A percentile compares a stretch with the other conserved stretches of the same genome.
Conservation (phyloP, 2,888 invertebrate genomes). For the Caenorhabditis sp. region DNA sequence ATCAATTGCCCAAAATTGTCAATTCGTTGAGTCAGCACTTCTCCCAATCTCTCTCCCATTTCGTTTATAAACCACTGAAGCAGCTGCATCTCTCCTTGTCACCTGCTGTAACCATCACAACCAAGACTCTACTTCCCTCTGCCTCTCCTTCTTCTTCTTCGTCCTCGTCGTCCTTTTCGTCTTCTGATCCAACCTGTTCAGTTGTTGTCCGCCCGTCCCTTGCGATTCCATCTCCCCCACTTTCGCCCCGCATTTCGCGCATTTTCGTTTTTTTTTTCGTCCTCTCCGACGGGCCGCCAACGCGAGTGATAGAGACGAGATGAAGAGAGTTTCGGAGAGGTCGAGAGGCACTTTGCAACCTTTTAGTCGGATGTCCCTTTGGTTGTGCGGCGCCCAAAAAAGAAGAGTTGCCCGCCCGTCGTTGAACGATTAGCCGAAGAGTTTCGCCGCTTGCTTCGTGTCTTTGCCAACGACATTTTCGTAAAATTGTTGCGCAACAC, state of each 20-base stretch:
- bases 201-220: constrained; percentile 6
- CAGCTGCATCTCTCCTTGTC: too few relatives aligned
- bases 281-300: neutral
- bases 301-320: constrained; percentile 6
- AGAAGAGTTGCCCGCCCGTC: constrained; percentile 15
- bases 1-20: too few relatives aligned
- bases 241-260: neutral
- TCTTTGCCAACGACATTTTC: constrained; percentile 25
- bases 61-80: too few relatives aligned
- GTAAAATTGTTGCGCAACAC: constrained; percentile 39
- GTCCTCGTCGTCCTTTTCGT: constrained; percentile 16
- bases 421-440: constrained; percentile 43
- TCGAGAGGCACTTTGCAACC: constrained; percentile 48
- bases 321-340: neutral
- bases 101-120: too few relatives aligned
- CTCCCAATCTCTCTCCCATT: neutral
- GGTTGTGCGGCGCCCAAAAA: constrained; percentile 1
- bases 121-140: too few relatives aligned
- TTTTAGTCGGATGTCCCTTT: constrained; percentile 39
- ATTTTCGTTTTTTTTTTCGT: constrained; percentile 4
- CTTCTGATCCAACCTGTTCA: constrained; percentile 43
- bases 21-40: too few relatives aligned
- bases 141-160: neutral
- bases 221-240: constrained; percentile 21
- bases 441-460: constrained; percentile 13